Evolutionary conservation across 2,797 vertebrate genomes (phyloP).

Genomic region (Anguilla marmorata): DNA sequence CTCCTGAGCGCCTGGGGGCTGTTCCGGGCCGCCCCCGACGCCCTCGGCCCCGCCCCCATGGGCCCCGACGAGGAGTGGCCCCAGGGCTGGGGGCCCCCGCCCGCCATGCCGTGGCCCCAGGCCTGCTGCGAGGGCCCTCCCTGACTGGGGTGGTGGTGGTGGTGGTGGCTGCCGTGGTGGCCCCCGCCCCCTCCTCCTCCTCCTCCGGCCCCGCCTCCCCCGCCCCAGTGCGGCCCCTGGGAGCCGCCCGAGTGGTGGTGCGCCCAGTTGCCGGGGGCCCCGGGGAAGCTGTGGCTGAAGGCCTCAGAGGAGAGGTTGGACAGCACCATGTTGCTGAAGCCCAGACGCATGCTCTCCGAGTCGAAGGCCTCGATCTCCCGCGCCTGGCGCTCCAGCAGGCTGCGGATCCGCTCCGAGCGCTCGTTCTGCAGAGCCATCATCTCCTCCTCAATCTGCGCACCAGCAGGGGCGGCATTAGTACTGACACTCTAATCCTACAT

Average conservation of each 20-base stretch:
- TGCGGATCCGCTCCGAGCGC: slow-evolving; percentile 90
- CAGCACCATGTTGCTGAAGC: slow-evolving; percentile 99
- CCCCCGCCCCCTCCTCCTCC: slow-evolving; percentile 71
- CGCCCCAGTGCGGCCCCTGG: slow-evolving; percentile 85
- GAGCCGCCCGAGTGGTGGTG: slow-evolving; percentile 82
- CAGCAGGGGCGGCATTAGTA: slow-evolving; percentile 13
- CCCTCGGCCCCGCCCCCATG: slow-evolving; percentile 86
- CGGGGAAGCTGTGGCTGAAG: slow-evolving; percentile 95
- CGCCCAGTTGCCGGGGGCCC: slow-evolving; percentile 87
- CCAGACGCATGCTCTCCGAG: slow-evolving; percentile 98
- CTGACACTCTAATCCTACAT: neutral
- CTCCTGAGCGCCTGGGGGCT: slow-evolving; percentile 97
- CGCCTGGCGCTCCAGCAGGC: slow-evolving; percentile 95
- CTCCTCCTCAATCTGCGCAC: slow-evolving; percentile 93
- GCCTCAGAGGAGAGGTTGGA: slow-evolving; percentile 94
- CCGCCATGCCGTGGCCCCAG: slow-evolving; percentile 90
- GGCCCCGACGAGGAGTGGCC: slow-evolving; percentile 81
- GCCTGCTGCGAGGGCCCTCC: slow-evolving; percentile 86
- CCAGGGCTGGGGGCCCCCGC: slow-evolving; percentile 84
- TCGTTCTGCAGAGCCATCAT: slow-evolving; percentile 95
- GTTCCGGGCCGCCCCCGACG: slow-evolving; percentile 88
- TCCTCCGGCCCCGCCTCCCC: slow-evolving; percentile 67
- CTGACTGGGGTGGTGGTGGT: slow-evolving; percentile 84
- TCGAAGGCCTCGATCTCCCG: slow-evolving; percentile 97
- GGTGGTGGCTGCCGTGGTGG: slow-evolving; percentile 76